Evolutionary conservation across 2,888 invertebrate genomes (phyloP).

Genomic region (Campoletis raptor): DNA sequence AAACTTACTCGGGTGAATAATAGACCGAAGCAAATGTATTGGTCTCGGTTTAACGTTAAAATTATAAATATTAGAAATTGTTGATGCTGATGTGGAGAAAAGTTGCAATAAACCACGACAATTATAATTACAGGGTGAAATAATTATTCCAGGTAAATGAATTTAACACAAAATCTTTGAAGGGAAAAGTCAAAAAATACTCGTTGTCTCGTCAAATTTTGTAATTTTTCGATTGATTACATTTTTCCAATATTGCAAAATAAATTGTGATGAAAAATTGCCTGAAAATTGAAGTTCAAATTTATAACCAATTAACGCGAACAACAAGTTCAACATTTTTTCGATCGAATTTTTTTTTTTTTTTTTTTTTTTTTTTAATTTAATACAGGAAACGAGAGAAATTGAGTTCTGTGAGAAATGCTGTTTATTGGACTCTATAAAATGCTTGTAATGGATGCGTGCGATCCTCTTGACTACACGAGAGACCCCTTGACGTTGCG

Average conservation of each 20-base stretch:
- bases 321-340: background rate
- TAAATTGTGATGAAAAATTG: too few relatives aligned
- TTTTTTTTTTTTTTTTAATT: too few relatives aligned
- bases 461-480: constrained; percentile 35
- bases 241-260: background rate
- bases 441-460: constrained; percentile 37
- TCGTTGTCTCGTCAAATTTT: background rate
- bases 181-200: background rate
- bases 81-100: background rate
- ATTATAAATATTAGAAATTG: background rate
- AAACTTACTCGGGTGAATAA: constrained; percentile 45
- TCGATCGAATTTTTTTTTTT: background rate
- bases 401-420: constrained; percentile 11
- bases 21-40: constrained; percentile 31
- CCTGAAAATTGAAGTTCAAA: too few relatives aligned
- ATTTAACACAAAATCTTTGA: background rate
- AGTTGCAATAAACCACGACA: background rate
- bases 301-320: too few relatives aligned
- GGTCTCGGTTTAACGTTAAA: background rate
- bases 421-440: constrained; percentile 6
- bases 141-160: background rate
- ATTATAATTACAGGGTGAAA: background rate
- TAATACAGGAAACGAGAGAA: background rate
- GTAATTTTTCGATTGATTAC: background rate
- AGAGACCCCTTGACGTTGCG: constrained; percentile 31